Percentiles rank a stretch among this genome's conserved stretches.
These are phyloP conservation scores for Liodrosophila aerea DNA, from an alignment of 2,888 invertebrate species.

Conservation along the genomic window DNA sequence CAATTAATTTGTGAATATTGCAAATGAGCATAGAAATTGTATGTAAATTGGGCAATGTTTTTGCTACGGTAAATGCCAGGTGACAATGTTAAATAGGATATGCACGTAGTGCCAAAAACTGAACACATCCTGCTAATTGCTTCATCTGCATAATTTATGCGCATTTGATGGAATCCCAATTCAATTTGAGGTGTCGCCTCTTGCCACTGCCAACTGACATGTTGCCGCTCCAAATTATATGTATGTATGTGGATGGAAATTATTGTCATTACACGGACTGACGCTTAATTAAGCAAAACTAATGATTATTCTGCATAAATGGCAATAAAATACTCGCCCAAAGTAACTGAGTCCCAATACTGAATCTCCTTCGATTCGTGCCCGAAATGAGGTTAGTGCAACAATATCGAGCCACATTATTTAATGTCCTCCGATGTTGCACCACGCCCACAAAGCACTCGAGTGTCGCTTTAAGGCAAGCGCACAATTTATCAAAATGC, in stretches of 20 bases:
- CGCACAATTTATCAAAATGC: constrained; percentile 71
- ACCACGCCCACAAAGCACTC: constrained; percentile 48
- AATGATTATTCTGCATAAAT: constrained; percentile 57
- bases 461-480: constrained; percentile 20
- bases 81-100: constrained; percentile 45
- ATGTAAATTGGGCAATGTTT: constrained; percentile 68
- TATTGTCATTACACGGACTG: constrained; percentile 41
- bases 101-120: constrained; percentile 26
- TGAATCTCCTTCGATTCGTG: neutral
- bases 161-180: constrained; percentile 59
- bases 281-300: constrained; percentile 63
- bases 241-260: constrained; percentile 37
- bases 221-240: constrained; percentile 14
- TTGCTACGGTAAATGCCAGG: constrained; percentile 41
- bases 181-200: constrained; percentile 60
- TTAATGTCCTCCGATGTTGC: constrained; percentile 38
- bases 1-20: constrained; percentile 75
- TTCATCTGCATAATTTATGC: constrained; percentile 75
- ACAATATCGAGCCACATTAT: constrained; percentile 23
- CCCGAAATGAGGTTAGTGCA: constrained; percentile 32
- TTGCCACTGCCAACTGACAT: constrained; percentile 11
- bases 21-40: constrained; percentile 67
- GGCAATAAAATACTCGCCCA: constrained; percentile 50
- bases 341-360: constrained; percentile 2
- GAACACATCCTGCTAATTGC: constrained; percentile 61